These are phyloP conservation scores for Catalaphyllia jardinei DNA, from an alignment of 64 coral and sea anemone genomes.

Conservation along the genomic window DNA sequence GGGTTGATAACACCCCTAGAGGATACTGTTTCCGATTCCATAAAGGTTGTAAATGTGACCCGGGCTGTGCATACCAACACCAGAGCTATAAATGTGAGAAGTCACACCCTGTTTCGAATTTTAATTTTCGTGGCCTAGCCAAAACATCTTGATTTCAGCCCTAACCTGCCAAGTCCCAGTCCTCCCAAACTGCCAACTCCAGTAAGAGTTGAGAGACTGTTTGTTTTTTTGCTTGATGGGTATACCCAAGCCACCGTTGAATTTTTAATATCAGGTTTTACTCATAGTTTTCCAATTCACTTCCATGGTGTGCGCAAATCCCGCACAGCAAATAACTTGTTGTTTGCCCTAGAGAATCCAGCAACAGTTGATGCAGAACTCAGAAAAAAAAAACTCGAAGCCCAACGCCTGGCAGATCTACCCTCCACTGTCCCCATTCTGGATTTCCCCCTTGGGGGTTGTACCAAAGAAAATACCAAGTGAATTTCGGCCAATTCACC, in stretches of 20 bases:
- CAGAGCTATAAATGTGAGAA: constrained; percentile 24
- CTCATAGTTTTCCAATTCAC: constrained; percentile 22
- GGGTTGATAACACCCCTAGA: too few relatives aligned
- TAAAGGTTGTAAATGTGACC: too few relatives aligned
- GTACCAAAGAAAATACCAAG: constrained; percentile 37
- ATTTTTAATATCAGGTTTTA: constrained; percentile 36
- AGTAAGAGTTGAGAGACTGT: constrained; percentile 30
- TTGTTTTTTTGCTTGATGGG: constrained; percentile 10
- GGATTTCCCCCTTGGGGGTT: constrained; percentile 27
- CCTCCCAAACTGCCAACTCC: constrained; percentile 19
- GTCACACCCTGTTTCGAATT: constrained; percentile 1
- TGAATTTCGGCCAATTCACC: constrained; percentile 54
- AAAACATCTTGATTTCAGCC: not conserved
- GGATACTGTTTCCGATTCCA: too few relatives aligned
- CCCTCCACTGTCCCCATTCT: constrained; percentile 33
- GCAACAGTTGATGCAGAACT: constrained; percentile 12
- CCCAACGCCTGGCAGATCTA: constrained; percentile 7
- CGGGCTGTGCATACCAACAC: constrained; percentile 42
- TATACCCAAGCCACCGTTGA: constrained; percentile 23
- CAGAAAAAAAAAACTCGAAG: constrained; percentile 18
- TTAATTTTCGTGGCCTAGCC: constrained; percentile 41
- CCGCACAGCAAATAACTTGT: constrained; percentile 15
- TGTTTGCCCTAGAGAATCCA: constrained; percentile 3
- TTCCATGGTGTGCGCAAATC: not conserved
- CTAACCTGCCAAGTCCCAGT: constrained; percentile 8